Conservation (phyloP, 2,888 invertebrate species). For the Andrena chrysosceles region DNA sequence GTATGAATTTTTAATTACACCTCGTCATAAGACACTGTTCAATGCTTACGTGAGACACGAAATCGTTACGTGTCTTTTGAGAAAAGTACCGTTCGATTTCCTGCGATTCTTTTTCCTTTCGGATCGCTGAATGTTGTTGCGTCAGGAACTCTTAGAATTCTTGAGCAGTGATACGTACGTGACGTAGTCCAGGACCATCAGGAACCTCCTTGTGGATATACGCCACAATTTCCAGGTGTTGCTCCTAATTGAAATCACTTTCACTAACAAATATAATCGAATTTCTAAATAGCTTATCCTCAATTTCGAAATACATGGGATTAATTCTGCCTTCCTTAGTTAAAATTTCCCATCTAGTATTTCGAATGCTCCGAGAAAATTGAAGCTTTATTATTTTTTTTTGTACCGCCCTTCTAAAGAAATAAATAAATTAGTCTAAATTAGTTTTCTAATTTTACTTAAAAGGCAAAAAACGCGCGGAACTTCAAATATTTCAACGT, state of each 20-base stretch:
- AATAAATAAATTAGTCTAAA: no score
- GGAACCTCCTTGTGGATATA: slow-evolving; percentile 17
- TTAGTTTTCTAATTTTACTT: no score
- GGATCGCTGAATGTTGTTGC: slow-evolving; percentile 41
- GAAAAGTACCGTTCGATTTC: slow-evolving; percentile 35
- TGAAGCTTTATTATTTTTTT: no score
- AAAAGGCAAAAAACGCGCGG: no score
- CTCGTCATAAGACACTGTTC: neutral
- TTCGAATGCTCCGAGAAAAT: no score
- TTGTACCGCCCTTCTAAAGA: no score
- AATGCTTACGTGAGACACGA: neutral
- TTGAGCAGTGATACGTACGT: slow-evolving; percentile 44
- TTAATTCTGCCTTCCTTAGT: no score
- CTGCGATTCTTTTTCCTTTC: slow-evolving; percentile 7
- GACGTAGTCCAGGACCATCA: slow-evolving; percentile 14
- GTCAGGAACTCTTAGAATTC: slow-evolving; percentile 60
- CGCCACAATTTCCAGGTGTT: neutral
- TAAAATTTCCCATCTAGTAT: no score
- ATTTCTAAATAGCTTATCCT: neutral
- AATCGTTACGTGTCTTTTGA: slow-evolving; percentile 31
- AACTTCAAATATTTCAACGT: no score
- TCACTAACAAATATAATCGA: neutral
- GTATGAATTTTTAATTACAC: slow-evolving; percentile 13
- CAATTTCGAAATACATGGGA: no score
- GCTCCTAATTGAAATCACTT: neutral